Evolutionary conservation across 23 tunicate species (phyloP), one percentile per base, ranked within the genome.

Genomic region (Trididemnum nubilum): DNA sequence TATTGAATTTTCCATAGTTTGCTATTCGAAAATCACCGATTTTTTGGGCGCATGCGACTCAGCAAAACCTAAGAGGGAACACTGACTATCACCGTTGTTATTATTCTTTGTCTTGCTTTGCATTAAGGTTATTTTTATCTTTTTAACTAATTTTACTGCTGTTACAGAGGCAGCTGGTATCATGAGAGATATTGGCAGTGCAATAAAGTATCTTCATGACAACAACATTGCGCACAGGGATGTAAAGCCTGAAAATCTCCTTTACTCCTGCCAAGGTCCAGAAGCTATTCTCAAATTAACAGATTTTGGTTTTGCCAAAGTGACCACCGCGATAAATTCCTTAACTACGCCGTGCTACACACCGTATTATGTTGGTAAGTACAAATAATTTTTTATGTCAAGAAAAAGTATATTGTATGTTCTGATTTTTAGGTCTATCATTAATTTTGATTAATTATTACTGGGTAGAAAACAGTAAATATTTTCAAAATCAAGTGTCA

Each of bases 251-350:
- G 97, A 92, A 57, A 92, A 92, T 60, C 67, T 92, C 50, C 82
- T 92, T 2, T 92, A 92, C 61, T 75, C 97, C 28, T 83, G 83
- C 1, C 77, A 81, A 30, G 86, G 82, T 9, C 35, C 74, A 0
- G 76, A 72, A 12, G 92, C 85, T 26, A 66, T 92, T 26, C 82
- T 92, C 7, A 92, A 92, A 49, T 72, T 92, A 36, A 92, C 97
- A 2, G 97, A 92, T 35, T 92, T 92, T 64, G 97, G 97, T 36
- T 92, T 92, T 52, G 97, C 97, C 1, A 92, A 92, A 72, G 70
- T 73, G 25, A 89, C 86, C 25, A 83, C 83, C 40, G 79, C 85
- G 12, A 61, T 34, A 2, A 92, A 92, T 32, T 79, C 92, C 2
- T 83, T 92, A 22, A 78, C 81, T 0, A 92, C 97, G 7, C 97